Base-by-base conservation (phyloP, 2,888 invertebrate species). In the Rhagonycha lutea region DNA sequence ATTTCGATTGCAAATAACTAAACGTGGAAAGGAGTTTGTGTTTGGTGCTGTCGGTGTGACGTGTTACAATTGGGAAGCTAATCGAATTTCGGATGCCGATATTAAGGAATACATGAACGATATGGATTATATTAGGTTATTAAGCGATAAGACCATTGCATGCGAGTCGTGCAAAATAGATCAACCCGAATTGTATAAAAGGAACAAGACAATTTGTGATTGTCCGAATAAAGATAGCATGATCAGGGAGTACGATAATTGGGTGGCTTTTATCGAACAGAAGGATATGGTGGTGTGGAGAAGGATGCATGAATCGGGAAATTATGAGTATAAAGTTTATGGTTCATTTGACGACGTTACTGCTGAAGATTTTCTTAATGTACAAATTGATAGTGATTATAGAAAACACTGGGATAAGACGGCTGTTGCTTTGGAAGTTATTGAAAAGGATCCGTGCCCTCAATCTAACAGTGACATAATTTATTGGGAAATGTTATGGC, bases 401-500 rank as follows among this genome's bases (percentile, higher is more conserved):
- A 90, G 96, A 11, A 92, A 91, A 69, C 89, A 91, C 72, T 96
- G 96, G 96, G 96, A 96, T 87, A 89, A 90, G 0, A 94, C 95
- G 0, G 95, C 95, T 0, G 91, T 94, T 0, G 88, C 92, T 28
- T 88, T 96, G 47, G 90, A 93, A 70, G 89, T 95, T 5, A 90
- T 95, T 9, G 95, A 95, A 81, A 87, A 90, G 5, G 91, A 92
- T 85, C 91, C 91, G 0, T 83, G 87, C 70, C 89, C 89, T 0
- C 83, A 89, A 0, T 85, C 88, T 0, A 91, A 93, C 80, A 93
- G 94, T 82, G 93, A 95, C 78, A 89, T 96, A 61, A 88, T 96
- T 74, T 96, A 96, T 83, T 96, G 96, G 96, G 96, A 96, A 88
- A 95, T 96, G 89, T 88, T 93, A 74, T 96, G 96, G 95, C 96